Conservation (phyloP, 92 coral and sea anemone species). For the Nematostella vectensis region DNA sequence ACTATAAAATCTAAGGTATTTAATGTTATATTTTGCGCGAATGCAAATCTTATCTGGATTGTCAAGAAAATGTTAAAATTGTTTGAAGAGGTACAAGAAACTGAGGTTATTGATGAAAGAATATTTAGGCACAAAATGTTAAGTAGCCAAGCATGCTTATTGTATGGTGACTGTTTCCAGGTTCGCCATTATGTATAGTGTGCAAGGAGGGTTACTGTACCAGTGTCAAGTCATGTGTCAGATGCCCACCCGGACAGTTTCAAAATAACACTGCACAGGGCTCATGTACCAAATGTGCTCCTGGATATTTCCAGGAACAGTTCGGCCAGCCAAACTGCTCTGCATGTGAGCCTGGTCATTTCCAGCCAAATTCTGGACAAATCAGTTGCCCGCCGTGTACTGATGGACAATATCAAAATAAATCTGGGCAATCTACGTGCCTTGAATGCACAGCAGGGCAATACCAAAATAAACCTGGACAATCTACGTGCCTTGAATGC, state of each 20-base stretch:
- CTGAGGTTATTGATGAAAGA: no score
- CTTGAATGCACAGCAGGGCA: constrained; percentile 16
- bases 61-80: no score
- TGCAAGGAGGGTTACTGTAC: constrained; percentile 67
- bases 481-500: constrained; percentile 35
- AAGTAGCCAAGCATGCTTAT: no score
- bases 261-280: constrained; percentile 16
- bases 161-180: no score
- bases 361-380: constrained; percentile 40
- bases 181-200: constrained; percentile 38
- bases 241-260: constrained; percentile 53
- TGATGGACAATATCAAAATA: constrained; percentile 16
- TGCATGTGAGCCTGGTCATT: constrained; percentile 39
- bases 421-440: constrained; percentile 19
- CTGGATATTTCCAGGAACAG: constrained; percentile 24
- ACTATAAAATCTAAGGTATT: no score
- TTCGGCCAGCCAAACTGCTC: constrained; percentile 40
- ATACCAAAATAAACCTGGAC: constrained; percentile 21
- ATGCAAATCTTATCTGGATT: no score
- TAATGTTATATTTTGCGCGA: no score
- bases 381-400: not conserved
- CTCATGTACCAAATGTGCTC: constrained; percentile 17
- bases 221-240: constrained; percentile 15
- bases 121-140: no score
- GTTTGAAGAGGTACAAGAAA: no score